phyloP scores from a whole-genome alignment of 2,888 invertebrate species.

The Athalia rosae region DNA sequence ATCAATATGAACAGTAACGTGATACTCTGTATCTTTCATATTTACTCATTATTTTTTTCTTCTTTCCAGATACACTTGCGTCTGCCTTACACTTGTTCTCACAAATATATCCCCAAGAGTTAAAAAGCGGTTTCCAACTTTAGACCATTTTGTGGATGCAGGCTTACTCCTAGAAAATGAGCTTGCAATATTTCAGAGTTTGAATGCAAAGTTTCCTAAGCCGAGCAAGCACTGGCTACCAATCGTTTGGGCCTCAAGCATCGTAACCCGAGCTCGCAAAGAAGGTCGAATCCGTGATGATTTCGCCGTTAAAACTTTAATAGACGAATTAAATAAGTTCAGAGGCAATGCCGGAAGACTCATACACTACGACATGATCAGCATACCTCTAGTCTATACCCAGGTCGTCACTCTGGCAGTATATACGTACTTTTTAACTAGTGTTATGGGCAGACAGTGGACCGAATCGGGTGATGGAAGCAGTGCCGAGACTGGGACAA shows the following conservation, averaged over 20 bases:
- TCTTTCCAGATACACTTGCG: slow-evolving; percentile 77
- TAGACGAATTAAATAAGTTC: slow-evolving; percentile 78
- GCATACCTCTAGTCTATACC: slow-evolving; percentile 77
- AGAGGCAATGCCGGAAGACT: slow-evolving; percentile 75
- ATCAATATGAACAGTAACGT: background rate
- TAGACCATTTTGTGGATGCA: slow-evolving; percentile 89
- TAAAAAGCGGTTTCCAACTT: slow-evolving; percentile 90
- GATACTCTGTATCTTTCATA: background rate
- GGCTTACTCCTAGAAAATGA: slow-evolving; percentile 90
- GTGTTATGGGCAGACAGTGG: slow-evolving; percentile 93
- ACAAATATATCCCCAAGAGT: slow-evolving; percentile 91
- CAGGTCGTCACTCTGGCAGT: slow-evolving; percentile 93
- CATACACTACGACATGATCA: slow-evolving; percentile 75
- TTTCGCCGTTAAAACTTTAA: slow-evolving; percentile 92
- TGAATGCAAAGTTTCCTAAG: slow-evolving; percentile 88
- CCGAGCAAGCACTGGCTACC: slow-evolving; percentile 94
- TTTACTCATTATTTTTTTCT: background rate
- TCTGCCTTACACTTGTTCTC: slow-evolving; percentile 91
- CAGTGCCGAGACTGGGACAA: slow-evolving; percentile 74
- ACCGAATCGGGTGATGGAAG: slow-evolving; percentile 74
- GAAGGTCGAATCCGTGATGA: slow-evolving; percentile 93
- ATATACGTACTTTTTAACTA: slow-evolving; percentile 92
- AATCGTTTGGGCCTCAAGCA: slow-evolving; percentile 93
- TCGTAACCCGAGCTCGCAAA: slow-evolving; percentile 91
- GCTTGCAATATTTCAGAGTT: slow-evolving; percentile 83